Conservation (phyloP, 2,797 vertebrate genomes). For the Halcyon smyrnensis region DNA sequence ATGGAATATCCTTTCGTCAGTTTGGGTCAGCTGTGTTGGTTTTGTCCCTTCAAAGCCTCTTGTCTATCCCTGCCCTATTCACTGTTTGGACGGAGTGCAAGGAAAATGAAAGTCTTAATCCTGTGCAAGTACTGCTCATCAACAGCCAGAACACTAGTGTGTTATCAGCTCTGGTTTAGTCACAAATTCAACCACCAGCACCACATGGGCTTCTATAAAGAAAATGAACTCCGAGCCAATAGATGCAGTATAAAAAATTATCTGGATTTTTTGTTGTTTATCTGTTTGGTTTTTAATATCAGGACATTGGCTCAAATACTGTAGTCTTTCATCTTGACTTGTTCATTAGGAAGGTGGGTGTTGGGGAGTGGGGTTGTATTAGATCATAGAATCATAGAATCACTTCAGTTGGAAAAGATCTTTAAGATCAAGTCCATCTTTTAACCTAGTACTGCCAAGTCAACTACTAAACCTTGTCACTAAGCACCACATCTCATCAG, state of each 20-base stretch:
- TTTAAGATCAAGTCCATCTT: no score
- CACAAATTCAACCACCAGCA: background rate
- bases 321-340: background rate
- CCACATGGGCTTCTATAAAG: background rate
- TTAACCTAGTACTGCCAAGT: no score
- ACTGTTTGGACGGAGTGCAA: rapidly evolving
- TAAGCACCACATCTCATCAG: background rate
- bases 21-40: background rate
- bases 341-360: background rate
- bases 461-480: no score
- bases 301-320: background rate
- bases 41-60: background rate
- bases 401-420: no score
- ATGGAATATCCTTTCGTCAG: background rate
- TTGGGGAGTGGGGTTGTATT: background rate
- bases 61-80: background rate
- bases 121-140: background rate
- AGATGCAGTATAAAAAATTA: background rate
- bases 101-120: background rate
- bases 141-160: background rate
- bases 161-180: background rate
- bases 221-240: background rate
- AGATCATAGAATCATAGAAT: background rate
- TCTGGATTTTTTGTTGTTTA: background rate
- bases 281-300: background rate